These are phyloP conservation scores for Hemicentrotus pulcherrimus DNA, from an alignment of 35 echinoderm and acorn worm species.

Conservation along the genomic window DNA sequence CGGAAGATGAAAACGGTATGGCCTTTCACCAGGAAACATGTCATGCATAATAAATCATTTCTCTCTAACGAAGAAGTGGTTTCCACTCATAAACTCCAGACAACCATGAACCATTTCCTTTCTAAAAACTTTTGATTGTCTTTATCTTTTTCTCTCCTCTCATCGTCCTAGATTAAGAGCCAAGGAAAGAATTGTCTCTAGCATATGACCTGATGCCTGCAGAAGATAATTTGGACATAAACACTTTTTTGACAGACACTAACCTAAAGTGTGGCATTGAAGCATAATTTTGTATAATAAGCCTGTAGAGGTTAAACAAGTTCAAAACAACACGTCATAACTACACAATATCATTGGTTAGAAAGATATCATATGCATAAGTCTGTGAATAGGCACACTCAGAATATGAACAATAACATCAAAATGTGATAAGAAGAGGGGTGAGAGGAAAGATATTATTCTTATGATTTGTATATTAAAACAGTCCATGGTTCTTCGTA, in stretches of 20 bases:
- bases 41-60: slow-evolving; percentile 44
- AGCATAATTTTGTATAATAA: not conserved
- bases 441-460: no score
- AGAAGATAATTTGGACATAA: not conserved
- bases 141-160: slow-evolving; percentile 6
- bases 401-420: no score
- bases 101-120: slow-evolving; percentile 19
- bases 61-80: not conserved
- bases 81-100: not conserved
- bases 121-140: not conserved
- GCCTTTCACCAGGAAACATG: slow-evolving; percentile 8
- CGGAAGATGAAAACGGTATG: not conserved
- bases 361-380: no score
- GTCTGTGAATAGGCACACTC: no score
- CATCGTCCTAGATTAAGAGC: not conserved
- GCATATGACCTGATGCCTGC: not conserved
- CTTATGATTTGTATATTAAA: no score
- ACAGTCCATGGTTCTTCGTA: no score
- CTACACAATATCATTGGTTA: no score
- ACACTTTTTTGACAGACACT: not conserved
- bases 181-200: not conserved
- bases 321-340: not conserved
- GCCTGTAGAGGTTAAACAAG: not conserved
- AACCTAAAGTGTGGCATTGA: not conserved
- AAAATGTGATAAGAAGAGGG: no score